Conservation (phyloP, 2,113 vertebrate genomes). For the Miniopterus natalensis region DNA sequence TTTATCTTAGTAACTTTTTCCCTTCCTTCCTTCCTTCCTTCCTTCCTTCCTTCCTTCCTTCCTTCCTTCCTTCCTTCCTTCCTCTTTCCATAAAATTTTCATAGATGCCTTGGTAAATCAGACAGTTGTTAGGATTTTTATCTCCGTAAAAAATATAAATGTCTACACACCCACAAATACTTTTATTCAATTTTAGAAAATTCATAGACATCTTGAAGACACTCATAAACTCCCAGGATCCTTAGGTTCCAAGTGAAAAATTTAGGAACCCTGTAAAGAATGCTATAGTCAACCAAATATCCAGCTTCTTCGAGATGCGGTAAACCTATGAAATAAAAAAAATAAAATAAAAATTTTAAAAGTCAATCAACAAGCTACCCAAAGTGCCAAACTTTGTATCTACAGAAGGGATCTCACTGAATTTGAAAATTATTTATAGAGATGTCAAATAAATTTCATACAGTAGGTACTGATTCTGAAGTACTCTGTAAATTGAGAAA, state of each 20-base stretch:
- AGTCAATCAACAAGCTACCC: not conserved
- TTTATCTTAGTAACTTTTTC: not conserved
- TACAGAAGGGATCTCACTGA: not conserved
- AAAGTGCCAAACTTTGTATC: not conserved
- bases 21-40: not conserved
- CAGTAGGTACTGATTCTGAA: not conserved
- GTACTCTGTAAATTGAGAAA: not conserved
- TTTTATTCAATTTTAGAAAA: not conserved
- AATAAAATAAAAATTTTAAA: not conserved
- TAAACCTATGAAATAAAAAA: not conserved
- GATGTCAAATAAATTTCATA: not conserved
- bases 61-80: not conserved
- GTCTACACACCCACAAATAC: not conserved
- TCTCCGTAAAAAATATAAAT: not conserved
- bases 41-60: not conserved
- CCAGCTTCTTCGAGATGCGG: not conserved
- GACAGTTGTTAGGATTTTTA: not conserved
- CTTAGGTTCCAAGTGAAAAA: not conserved
- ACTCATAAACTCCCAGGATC: not conserved
- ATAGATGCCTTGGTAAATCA: not conserved
- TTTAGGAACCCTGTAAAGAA: not conserved
- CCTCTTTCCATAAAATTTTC: not conserved
- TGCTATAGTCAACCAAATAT: slow-evolving; percentile 1
- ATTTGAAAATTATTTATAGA: slow-evolving; percentile 27
- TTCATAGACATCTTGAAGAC: not conserved